A percentile compares a stretch with the other conserved stretches of the same genome.
Evolutionary conservation across 2,797 vertebrate species (phyloP).

Genomic region (Pseudochirops cupreus): DNA sequence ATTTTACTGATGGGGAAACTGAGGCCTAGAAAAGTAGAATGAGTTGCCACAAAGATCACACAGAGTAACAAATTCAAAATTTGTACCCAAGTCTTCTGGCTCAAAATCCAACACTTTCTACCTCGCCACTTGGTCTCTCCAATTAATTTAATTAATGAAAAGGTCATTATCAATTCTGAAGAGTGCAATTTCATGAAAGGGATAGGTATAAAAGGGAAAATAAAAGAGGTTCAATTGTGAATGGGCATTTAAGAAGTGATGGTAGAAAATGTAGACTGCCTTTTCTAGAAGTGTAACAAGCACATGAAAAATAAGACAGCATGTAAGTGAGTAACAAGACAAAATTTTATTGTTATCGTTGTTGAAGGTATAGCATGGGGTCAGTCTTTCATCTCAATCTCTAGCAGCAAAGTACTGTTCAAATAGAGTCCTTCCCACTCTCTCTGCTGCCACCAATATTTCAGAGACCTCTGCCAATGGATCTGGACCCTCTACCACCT

Average conservation of each 20-base stretch:
- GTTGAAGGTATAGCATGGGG: neutral
- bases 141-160: neutral
- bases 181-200: neutral
- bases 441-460: neutral
- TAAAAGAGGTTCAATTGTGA: neutral
- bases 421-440: neutral
- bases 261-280: neutral
- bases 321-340: neutral
- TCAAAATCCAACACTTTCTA: neutral
- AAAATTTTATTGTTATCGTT: neutral
- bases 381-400: neutral
- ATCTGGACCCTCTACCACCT: neutral
- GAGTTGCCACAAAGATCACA: neutral
- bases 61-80: neutral
- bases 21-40: neutral
- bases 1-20: neutral
- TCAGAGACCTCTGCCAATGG: neutral
- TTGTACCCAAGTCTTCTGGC: neutral
- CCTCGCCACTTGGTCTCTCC: neutral
- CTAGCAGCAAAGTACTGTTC: neutral
- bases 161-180: neutral
- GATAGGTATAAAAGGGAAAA: neutral
- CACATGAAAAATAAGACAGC: neutral
- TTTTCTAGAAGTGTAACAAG: neutral
- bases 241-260: neutral